Percentiles rank a stretch among this genome's conserved stretches.
Conservation (phyloP, 2,797 vertebrate species). For the Calcarius lapponicus region DNA sequence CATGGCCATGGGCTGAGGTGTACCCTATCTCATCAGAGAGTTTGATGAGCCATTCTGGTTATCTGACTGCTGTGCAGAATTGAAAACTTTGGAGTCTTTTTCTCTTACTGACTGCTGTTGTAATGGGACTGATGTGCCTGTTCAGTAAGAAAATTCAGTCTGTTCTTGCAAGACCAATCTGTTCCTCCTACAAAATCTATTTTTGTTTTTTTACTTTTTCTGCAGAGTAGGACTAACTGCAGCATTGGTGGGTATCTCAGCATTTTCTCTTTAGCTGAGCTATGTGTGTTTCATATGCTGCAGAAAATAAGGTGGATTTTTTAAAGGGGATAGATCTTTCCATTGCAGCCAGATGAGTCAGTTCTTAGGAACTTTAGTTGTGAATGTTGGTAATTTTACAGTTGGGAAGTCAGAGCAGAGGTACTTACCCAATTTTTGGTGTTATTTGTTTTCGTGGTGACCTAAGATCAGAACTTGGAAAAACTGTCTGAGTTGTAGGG, state of each 20-base stretch:
- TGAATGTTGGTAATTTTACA: not conserved
- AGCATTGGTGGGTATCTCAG: not conserved
- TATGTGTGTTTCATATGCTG: not conserved
- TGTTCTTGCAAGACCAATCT: not conserved
- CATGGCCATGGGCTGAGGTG: not conserved
- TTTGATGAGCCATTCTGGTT: not conserved
- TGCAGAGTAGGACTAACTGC: not conserved
- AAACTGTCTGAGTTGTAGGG: not conserved
- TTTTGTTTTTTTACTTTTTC: not conserved
- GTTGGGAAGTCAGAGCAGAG: not conserved
- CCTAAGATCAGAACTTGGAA: not conserved
- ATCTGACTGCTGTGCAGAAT: not conserved
- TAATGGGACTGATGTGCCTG: not conserved
- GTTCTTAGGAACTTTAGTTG: not conserved
- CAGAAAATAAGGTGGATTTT: not conserved
- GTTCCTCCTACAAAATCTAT: not conserved
- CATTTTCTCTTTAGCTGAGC: not conserved
- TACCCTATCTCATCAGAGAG: not conserved
- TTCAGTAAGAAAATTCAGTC: not conserved
- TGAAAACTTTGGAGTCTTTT: not conserved
- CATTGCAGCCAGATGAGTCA: not conserved
- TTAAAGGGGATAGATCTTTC: not conserved
- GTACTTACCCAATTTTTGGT: not conserved
- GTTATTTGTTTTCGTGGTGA: not conserved
- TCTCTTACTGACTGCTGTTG: not conserved